Base-by-base conservation (phyloP, 2,797 vertebrate genomes). In the Clarias fuscus region DNA sequence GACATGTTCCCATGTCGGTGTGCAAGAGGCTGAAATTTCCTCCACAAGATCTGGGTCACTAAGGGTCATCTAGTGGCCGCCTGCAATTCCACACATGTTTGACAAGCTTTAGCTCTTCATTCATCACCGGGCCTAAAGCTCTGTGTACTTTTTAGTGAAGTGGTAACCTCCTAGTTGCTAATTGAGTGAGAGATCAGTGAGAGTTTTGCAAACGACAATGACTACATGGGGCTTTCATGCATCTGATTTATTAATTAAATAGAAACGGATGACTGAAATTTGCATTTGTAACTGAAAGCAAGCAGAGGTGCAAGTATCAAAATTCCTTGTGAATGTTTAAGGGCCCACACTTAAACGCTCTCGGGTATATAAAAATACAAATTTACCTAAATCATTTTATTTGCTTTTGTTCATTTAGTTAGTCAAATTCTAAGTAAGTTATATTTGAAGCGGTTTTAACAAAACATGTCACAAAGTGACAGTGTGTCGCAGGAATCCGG, bases 1-100 rank as follows among this genome's bases (percentile, higher is more conserved):
- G 87, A 80, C 86, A 90, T 91, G 62, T 87, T 91, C 73, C 84
- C 86, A 88, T 88, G 86, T 88, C 83, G 88, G 85, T 68, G 72
- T 82, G 86, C 56, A 81, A 90, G 82, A 83, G 83, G 79, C 70
- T 85, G 70, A 86, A 87, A 89, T 86, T 82, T 84, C 84, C 78
- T 85, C 62, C 75, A 72, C 65, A 64, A 85, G 83, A 75, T 79
- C 80, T 40, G 48, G 89, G 88, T 89, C 86, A 87, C 40, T 22
- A 40, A 30, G 83, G 88, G 90, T 88, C 90, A 90, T 76, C 15
- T 33, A 65, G 20, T 22, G 83, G 86, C 88, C 89, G 86, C 86
- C 86, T 89, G 64, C 83, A 85, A 87, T 86, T 88, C 81, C 83
- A 78, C 83, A 78, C 59, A 62, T 84, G 56, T 82, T 88, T 88